Evolutionary conservation across 2,113 vertebrate genomes (phyloP).

Genomic region (Equus przewalskii): DNA sequence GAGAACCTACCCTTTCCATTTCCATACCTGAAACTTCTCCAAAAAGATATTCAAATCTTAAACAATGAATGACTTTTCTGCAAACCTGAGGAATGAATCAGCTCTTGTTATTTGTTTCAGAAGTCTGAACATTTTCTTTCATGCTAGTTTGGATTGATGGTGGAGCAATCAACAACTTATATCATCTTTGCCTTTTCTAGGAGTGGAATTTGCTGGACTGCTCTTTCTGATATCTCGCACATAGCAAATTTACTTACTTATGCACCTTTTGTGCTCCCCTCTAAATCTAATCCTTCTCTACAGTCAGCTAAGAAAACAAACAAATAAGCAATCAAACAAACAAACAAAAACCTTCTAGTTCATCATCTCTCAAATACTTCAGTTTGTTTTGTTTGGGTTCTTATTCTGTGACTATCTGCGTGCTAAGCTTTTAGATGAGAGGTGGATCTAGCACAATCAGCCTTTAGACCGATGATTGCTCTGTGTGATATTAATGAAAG

Average conservation of each 20-base stretch:
- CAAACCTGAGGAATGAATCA: background rate
- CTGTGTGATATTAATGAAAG: background rate
- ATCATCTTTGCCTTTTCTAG: background rate
- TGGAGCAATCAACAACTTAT: background rate
- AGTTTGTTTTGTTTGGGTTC: background rate
- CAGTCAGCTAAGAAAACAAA: background rate
- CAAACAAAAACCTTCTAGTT: background rate
- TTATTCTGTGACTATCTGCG: background rate
- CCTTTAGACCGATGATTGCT: background rate
- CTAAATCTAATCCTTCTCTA: background rate
- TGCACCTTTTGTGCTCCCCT: background rate
- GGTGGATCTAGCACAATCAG: background rate
- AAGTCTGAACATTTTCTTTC: background rate
- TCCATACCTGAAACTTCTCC: background rate
- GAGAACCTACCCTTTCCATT: background rate
- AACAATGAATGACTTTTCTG: background rate
- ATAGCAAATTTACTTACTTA: background rate
- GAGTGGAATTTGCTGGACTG: background rate
- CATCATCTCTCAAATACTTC: background rate
- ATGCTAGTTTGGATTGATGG: background rate
- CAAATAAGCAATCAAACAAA: background rate
- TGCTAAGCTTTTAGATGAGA: background rate
- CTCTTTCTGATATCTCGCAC: background rate
- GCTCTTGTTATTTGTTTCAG: background rate
- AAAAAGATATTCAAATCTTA: background rate